phyloP scores from a whole-genome alignment of 2,113 vertebrate genomes.

The Taxidea taxus region DNA sequence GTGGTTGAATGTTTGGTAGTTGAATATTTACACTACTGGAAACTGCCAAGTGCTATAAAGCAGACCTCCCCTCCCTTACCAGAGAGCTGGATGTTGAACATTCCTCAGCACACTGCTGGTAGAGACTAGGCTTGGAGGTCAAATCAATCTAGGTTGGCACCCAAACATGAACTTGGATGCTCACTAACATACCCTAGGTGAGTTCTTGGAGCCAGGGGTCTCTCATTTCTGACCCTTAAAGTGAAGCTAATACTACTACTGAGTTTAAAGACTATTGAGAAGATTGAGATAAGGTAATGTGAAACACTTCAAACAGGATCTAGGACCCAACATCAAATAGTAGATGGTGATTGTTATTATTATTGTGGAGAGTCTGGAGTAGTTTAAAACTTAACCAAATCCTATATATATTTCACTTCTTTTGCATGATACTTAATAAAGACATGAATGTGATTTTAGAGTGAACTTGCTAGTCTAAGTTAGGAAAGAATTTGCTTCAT shows the following conservation, averaged over 20 bases:
- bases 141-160: not conserved
- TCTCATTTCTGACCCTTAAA: not conserved
- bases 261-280: not conserved
- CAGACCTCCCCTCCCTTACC: not conserved
- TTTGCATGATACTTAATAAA: not conserved
- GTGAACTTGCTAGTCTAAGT: not conserved
- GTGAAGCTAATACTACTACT: not conserved
- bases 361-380: not conserved
- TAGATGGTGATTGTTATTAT: not conserved
- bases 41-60: not conserved
- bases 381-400: not conserved
- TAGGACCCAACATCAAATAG: not conserved
- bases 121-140: not conserved
- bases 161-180: not conserved
- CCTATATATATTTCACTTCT: not conserved
- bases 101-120: not conserved
- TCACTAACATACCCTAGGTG: not conserved
- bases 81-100: not conserved
- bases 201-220: not conserved
- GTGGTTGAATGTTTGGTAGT: not conserved
- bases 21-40: not conserved
- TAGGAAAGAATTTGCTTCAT: constrained; percentile 41
- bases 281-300: not conserved
- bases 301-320: not conserved
- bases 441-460: not conserved